Evolutionary conservation across 1,140 invertebrate species (phyloP).

Genomic region (Zaprionus gabonicus): DNA sequence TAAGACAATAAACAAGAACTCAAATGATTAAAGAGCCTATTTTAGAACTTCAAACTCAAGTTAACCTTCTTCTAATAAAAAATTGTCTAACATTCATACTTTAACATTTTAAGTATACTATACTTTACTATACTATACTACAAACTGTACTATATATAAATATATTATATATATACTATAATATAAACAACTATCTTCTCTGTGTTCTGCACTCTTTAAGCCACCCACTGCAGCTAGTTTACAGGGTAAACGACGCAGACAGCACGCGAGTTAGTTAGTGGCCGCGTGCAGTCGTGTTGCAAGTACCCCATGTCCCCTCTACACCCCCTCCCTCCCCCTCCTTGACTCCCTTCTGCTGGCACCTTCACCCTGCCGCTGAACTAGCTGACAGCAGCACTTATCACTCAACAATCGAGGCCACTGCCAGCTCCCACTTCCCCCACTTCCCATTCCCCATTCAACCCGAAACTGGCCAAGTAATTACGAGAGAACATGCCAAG

Average conservation of each 20-base stretch:
- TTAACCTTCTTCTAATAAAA: too few species aligned
- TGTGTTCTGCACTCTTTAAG: background rate
- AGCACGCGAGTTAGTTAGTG: conserved; percentile 47
- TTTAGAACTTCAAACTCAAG: too few species aligned
- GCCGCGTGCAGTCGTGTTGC: conserved; percentile 33
- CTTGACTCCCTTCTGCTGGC: background rate
- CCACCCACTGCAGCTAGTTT: background rate
- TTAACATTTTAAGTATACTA: too few species aligned
- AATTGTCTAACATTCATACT: too few species aligned
- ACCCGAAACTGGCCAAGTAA: conserved; percentile 54
- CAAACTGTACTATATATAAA: too few species aligned
- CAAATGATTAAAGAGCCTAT: too few species aligned
- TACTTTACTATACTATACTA: too few species aligned
- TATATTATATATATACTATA: too few species aligned
- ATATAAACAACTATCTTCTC: too few species aligned
- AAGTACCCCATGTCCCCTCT: background rate
- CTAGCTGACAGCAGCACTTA: conserved; percentile 62
- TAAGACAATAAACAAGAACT: too few species aligned
- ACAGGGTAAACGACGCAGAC: conserved; percentile 21
- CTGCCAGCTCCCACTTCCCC: conserved; percentile 1
- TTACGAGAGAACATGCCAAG: conserved; percentile 72
- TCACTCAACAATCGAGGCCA: conserved; percentile 71
- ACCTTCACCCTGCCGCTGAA: background rate
- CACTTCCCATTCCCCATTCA: background rate
- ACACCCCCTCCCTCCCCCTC: background rate